Evolutionary conservation across 2,797 vertebrate genomes (phyloP).

Genomic region (Telmatherina bonti): DNA sequence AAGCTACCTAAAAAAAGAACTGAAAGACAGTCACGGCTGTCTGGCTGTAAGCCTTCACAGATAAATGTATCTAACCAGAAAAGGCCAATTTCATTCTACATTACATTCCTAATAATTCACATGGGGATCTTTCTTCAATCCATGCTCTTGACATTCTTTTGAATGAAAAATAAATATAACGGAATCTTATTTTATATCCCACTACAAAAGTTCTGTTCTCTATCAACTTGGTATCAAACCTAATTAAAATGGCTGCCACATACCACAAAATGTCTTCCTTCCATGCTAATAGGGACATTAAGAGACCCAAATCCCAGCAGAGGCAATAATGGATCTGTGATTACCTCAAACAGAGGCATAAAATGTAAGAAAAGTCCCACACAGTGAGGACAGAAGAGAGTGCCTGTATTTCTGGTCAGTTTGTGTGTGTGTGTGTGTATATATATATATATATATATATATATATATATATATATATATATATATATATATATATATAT

Average conservation of each 20-base stretch:
- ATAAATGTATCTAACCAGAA: not conserved
- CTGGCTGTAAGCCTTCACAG: not conserved
- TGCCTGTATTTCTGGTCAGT: constrained; percentile 20
- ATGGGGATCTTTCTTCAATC: not conserved
- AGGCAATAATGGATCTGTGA: constrained; percentile 26
- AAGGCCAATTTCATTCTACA: constrained; percentile 14
- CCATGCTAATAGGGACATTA: constrained; percentile 42
- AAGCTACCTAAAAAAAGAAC: constrained; percentile 2
- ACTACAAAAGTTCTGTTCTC: constrained; percentile 23
- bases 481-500: too few species aligned
- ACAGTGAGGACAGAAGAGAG: constrained; percentile 19
- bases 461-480: too few species aligned
- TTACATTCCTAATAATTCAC: constrained; percentile 26
- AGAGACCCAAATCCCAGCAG: constrained; percentile 41
- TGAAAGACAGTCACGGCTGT: not conserved
- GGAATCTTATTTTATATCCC: not conserved
- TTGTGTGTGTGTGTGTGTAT: constrained; percentile 1
- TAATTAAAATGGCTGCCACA: constrained; percentile 57
- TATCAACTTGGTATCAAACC: constrained; percentile 47
- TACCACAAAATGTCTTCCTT: constrained; percentile 51
- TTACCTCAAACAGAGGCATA: constrained; percentile 34
- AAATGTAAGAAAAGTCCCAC: constrained; percentile 32
- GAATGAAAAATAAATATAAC: constrained; percentile 16
- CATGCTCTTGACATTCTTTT: not conserved
- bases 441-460: too few species aligned